These are phyloP conservation scores for Drosophila greeni DNA, from an alignment of 2,888 invertebrate genomes.

Conservation along the genomic window DNA sequence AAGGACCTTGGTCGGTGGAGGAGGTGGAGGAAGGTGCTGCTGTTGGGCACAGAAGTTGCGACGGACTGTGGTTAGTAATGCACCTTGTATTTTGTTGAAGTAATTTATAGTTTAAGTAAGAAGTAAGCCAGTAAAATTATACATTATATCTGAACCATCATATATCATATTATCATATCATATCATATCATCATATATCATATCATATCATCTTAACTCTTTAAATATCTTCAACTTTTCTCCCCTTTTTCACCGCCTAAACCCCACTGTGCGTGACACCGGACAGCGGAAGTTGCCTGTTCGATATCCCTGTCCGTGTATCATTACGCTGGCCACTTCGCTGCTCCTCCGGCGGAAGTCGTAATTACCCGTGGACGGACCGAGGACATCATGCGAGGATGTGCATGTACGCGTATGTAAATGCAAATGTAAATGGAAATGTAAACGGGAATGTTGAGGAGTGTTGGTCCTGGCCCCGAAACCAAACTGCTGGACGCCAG, in stretches of 20 bases:
- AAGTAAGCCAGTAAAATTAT: too few species aligned
- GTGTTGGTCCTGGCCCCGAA: conserved; percentile 28
- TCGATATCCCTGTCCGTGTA: conserved; percentile 42
- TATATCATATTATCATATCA: too few species aligned
- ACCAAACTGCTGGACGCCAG: conserved; percentile 48
- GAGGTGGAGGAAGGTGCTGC: conserved; percentile 23
- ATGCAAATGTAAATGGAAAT: conserved; percentile 17
- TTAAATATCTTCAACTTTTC: not conserved
- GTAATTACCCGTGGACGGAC: conserved; percentile 72
- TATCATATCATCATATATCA: too few species aligned
- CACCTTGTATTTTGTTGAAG: too few species aligned
- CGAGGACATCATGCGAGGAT: conserved; percentile 39
- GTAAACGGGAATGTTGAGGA: conserved; percentile 2
- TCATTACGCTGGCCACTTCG: conserved; percentile 48
- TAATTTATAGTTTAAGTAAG: too few species aligned
- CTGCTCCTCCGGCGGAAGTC: conserved; percentile 73
- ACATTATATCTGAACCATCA: too few species aligned
- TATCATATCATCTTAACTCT: not conserved
- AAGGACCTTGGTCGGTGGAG: conserved; percentile 16
- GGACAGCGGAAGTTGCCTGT: conserved; percentile 38
- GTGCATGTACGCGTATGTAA: conserved; percentile 26
- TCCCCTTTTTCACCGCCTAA: not conserved
- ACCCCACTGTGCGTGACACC: conserved; percentile 22
- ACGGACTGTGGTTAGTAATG: not conserved
- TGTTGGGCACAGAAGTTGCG: not conserved